Conservation (phyloP, 2,797 vertebrate genomes). For the Ceryle rudis region DNA sequence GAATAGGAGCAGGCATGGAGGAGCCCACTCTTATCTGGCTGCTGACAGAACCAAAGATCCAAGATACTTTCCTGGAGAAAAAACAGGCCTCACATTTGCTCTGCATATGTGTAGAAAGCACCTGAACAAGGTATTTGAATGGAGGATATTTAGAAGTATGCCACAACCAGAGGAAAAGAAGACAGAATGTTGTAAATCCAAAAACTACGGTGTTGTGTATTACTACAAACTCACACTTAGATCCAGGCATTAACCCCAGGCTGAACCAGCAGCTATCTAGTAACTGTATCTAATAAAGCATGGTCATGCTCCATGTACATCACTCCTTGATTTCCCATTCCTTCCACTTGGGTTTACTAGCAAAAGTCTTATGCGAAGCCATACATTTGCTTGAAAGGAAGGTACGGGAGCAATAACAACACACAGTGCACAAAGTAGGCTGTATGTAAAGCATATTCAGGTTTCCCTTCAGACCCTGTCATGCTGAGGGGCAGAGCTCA, state of each 20-base stretch:
- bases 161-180: not conserved
- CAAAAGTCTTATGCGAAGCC: not conserved
- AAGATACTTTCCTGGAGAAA: not conserved
- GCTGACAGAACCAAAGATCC: not conserved
- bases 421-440: not conserved
- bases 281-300: not conserved
- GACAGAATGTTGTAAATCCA: not conserved
- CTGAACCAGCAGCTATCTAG: not conserved
- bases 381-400: not conserved
- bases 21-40: not conserved
- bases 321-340: not conserved
- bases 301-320: not conserved
- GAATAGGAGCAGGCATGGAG: not conserved
- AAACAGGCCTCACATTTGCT: not conserved
- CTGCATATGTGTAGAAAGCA: slow-evolving; percentile 12
- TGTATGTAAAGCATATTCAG: not conserved
- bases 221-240: not conserved
- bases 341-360: not conserved
- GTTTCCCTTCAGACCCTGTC: not conserved
- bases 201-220: not conserved
- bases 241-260: not conserved
- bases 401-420: not conserved
- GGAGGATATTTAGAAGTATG: not conserved
- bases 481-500: not conserved
- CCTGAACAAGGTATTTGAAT: not conserved